A percentile compares a stretch with the other conserved stretches of the same genome.
Conservation (phyloP, 2,888 invertebrate species). For the Diadegma fenestrale region DNA sequence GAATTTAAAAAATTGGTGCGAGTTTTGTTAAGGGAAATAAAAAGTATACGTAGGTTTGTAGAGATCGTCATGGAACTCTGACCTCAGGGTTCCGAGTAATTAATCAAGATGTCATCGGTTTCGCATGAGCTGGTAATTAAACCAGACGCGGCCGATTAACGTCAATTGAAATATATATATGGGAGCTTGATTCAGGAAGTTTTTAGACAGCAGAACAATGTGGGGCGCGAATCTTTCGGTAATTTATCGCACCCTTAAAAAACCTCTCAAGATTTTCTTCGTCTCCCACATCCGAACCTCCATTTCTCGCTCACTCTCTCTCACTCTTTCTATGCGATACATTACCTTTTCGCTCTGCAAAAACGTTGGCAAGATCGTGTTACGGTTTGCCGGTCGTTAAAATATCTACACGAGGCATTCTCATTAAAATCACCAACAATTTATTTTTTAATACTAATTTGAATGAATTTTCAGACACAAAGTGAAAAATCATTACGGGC, state of each 20-base stretch:
- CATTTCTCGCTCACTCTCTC: not conserved
- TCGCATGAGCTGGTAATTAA: slow-evolving; percentile 33
- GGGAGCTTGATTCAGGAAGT: slow-evolving; percentile 54
- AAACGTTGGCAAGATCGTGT: slow-evolving; percentile 34
- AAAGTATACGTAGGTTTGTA: not conserved
- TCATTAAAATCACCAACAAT: not conserved
- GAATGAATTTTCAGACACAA: not conserved
- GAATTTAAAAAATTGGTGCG: not conserved
- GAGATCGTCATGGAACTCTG: not conserved
- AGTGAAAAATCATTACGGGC: not conserved
- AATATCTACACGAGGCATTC: slow-evolving; percentile 20
- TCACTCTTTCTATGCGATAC: slow-evolving; percentile 1
- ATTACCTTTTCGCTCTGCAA: not conserved
- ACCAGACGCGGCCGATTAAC: slow-evolving; percentile 70
- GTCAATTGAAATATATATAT: slow-evolving; percentile 76
- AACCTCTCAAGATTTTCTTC: slow-evolving; percentile 23
- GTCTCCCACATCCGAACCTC: not conserved
- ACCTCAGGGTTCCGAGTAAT: not conserved
- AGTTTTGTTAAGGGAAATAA: too few species aligned
- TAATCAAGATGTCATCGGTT: slow-evolving; percentile 31
- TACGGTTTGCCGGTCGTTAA: slow-evolving; percentile 45
- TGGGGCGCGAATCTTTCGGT: slow-evolving; percentile 10
- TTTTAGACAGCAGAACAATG: slow-evolving; percentile 3
- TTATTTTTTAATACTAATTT: not conserved
- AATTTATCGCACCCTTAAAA: slow-evolving; percentile 69